Base-by-base conservation (phyloP, 2,888 invertebrate species). In the Latrodectus elegans region DNA sequence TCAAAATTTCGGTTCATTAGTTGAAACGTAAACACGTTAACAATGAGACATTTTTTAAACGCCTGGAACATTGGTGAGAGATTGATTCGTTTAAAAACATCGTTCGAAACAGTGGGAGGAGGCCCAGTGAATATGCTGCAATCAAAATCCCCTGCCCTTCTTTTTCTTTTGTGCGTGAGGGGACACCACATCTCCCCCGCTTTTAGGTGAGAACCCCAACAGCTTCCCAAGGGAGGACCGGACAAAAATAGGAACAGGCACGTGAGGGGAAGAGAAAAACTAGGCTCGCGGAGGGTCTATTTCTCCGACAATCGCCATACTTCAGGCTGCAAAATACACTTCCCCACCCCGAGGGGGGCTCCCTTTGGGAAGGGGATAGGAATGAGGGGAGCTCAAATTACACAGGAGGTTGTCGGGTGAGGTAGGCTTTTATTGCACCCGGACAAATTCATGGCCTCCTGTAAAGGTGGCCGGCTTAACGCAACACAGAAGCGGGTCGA, bases 341-440 rank as follows among this genome's bases (percentile, higher is more conserved):
- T 52, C 81, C 67, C 15, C 26, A 14, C 49, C n/a, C 15, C 55
- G n/a, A 10, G 74, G 53, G 67, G 17, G 67, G 67, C 55, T 55
- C 15, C 22, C 22, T 22, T 22, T 22, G 22, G 22, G 22, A 22
- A 22, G 22, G 22, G 22, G 22, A 55, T 55, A 17, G 80, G 65
- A 72, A 64, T 64, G 17, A 73, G 55, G 81, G 70, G 55, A 82
- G 82, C 55, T 82, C 75, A 60, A 75, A 82, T 82, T 75, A 75
- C 82, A 73, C 17, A 64, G 8, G 68, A 14, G 49, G 15, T 15
- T 65, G 22, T 55, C 55, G 22, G 53, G 65, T 64, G 53, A 15
- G 60, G 55, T 10, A 22, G 49, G 65, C 17, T 79, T 73, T 73
- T 73, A 67, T 74, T 73, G 65, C 65, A 38, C 38, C 64, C 14